A percentile compares a stretch with the other conserved stretches of the same genome.
Conservation (phyloP, 1,140 invertebrate genomes). For the Brachionus manjavacas region DNA sequence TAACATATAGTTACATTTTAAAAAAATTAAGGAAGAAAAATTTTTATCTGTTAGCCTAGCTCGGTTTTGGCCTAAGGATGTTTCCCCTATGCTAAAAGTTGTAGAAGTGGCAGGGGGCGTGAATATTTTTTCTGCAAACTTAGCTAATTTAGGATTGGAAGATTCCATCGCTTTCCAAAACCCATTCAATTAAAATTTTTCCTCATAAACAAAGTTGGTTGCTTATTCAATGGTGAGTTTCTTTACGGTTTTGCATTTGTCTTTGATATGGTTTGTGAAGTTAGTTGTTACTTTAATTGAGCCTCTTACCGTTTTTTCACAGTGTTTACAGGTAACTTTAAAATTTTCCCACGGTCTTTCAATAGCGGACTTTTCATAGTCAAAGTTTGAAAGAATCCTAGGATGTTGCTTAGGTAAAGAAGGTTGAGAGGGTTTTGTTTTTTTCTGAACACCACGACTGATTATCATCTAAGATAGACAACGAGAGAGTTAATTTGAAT, state of each 20-base stretch:
- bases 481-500: too few relatives aligned
- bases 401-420: background rate
- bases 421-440: background rate
- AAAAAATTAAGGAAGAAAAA: too few relatives aligned
- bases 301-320: background rate
- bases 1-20: too few relatives aligned
- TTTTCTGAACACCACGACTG: background rate
- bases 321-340: background rate
- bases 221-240: background rate
- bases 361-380: background rate
- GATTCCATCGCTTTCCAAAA: too few relatives aligned
- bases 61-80: too few relatives aligned
- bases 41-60: too few relatives aligned
- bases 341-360: background rate
- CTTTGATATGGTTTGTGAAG: background rate
- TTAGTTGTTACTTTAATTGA: background rate
- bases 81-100: too few relatives aligned
- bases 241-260: background rate
- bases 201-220: background rate
- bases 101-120: too few relatives aligned
- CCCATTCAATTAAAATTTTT: too few relatives aligned
- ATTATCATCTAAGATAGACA: too few relatives aligned
- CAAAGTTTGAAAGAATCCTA: background rate
- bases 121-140: too few relatives aligned
- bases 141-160: too few relatives aligned